Base-by-base conservation (phyloP, 2,113 vertebrate species). In the Tragelaphus imberbis region DNA sequence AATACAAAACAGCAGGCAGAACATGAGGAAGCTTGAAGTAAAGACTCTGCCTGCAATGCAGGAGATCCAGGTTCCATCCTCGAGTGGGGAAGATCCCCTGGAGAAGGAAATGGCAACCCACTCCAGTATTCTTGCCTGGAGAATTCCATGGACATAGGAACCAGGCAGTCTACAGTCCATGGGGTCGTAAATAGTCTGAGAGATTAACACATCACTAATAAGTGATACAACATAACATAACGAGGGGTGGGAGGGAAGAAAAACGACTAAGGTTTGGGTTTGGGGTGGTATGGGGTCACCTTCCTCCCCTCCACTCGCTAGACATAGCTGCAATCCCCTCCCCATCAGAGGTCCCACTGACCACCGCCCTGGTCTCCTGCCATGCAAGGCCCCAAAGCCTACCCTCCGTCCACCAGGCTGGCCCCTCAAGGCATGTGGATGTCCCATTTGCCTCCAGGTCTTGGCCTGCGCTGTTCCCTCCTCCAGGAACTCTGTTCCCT, bases 321-420 rank as follows among this genome's bases (percentile, higher is more conserved):
- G n/a, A 28, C 36, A 68, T 7, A 33, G 51, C 40, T 59, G 87
- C 56, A 90, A 3, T 12, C 5, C 49, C 16, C 75, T 49, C 47
- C 65, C 30, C 81, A 40, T 33, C 71, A 47, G 25, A 27, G 27
- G 61, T 55, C 68, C 51, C 33, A 49, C n/a, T 27, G 56, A 80
- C 61, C 49, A 30, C 63, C 0, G 12, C 25, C 27, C 33, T 0
- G 40, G 44, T 23, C 75, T 4, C 53, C 91, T 16, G 47, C 44
- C 11, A 4, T 1, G 9, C 44, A 53, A 53, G 82, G 44, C 28
- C 47, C 9, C 11, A 14, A 36, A 36, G 59, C n/a, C 16, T 28
- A 2, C 44, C n/a, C 30, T 7, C n/a, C 1, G 23, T 40, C n/a
- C 12, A 5, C 13, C 13, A 2, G 65, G 21, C 40, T 13, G 28